Conservation (phyloP, 1,140 invertebrate species). For the Sycophila sp. region DNA sequence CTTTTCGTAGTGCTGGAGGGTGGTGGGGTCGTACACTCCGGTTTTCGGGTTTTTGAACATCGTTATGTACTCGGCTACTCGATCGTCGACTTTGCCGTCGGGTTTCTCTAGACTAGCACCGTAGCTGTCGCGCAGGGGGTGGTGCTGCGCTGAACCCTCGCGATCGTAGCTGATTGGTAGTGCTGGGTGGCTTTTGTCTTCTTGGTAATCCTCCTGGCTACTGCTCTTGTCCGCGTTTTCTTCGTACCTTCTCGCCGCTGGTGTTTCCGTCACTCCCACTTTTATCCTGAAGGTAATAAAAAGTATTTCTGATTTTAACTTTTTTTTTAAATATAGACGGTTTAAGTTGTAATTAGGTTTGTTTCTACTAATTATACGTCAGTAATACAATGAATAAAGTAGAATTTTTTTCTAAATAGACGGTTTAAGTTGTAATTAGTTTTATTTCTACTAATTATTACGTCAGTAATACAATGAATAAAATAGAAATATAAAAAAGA, state of each 20-base stretch:
- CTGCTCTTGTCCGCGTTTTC: slow-evolving; percentile 44
- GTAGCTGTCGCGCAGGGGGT: slow-evolving; percentile 46
- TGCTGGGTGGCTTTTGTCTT: slow-evolving; percentile 13
- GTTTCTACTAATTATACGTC: too few relatives aligned
- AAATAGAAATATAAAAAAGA: too few relatives aligned
- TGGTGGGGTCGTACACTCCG: slow-evolving; percentile 42
- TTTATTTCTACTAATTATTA: too few relatives aligned
- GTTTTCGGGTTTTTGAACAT: slow-evolving; percentile 48
- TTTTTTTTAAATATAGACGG: too few relatives aligned
- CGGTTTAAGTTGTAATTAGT: too few relatives aligned
- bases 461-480: too few relatives aligned
- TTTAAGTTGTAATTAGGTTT: too few relatives aligned
- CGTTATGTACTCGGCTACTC: slow-evolving; percentile 49
- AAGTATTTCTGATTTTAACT: too few relatives aligned
- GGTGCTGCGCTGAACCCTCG: background rate
- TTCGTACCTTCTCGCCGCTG: slow-evolving; percentile 42
- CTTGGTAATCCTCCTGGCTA: slow-evolving; percentile 2
- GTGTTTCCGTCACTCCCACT: slow-evolving; percentile 15
- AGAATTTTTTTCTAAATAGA: too few relatives aligned
- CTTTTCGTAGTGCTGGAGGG: slow-evolving; percentile 17
- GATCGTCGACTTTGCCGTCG: slow-evolving; percentile 45
- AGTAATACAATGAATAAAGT: too few relatives aligned
- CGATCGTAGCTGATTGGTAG: slow-evolving; percentile 12
- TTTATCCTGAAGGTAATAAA: too few relatives aligned
- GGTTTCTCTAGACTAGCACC: slow-evolving; percentile 46